Base-by-base conservation (phyloP, 2,888 invertebrate genomes). In the Germaria angustata region DNA sequence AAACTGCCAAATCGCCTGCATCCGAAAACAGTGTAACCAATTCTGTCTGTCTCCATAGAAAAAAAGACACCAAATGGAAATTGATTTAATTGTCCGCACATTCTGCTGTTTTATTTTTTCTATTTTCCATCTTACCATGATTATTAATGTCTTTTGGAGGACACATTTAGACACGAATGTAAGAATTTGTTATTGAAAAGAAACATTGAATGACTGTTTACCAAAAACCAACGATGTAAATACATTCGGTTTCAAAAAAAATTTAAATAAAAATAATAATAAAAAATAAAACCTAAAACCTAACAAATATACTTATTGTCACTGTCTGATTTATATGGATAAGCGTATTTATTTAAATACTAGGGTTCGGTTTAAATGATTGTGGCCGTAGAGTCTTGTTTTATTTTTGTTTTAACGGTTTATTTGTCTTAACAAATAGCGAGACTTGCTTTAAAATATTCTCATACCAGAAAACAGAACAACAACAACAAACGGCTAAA, bases 121-220 rank as follows among this genome's bases (percentile, higher is more conserved):
- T 34, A 8, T 28, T 71, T 57, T 46, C 39, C 13, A 8, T 13
- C 41, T 39, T n/a, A 24, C 5, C 24, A 24, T 7, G 24, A 17
- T 44, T 59, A 15, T 11, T 59, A 46, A 53, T 24, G 5, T 17
- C 15, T 28, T 39, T 65, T 73, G 44, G 55, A 63, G 63, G 53
- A 34, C 73, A 63, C 22, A 20, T 15, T 53, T 73, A 22, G 20
- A 41, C 17, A 51, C 53, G 46, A 15, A 13, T 51, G 46, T 61
- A 65, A 73, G 53, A 73, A 53, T 63, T 41, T 41, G 28, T 49
- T 63, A 73, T 73, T 73, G 63, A 63, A 73, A 55, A 32, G 22
- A 15, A 53, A 44, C 53, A 73, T 65, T 61, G 28, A 61, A 39
- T 72, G 15, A 61, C 24, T 72, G 15, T 49, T 61, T 59, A 49